Evolutionary conservation across 2,113 vertebrate species (phyloP).

Genomic region (Actenoides hombroni): DNA sequence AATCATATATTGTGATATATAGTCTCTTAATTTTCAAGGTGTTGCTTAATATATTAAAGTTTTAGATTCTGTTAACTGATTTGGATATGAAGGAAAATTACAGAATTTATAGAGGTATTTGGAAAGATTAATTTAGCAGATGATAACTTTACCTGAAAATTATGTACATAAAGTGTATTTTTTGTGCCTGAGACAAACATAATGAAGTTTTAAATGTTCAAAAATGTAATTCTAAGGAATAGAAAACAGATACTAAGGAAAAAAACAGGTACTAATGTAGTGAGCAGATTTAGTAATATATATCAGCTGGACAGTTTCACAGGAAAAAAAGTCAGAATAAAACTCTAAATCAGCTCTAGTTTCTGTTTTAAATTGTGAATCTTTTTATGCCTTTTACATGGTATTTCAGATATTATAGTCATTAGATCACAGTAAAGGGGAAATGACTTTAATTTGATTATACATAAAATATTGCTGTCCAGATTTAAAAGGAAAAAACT

Average conservation of each 20-base stretch:
- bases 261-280: not conserved
- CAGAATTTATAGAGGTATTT: not conserved
- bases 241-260: not conserved
- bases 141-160: not conserved
- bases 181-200: not conserved
- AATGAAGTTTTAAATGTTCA: not conserved
- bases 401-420: not conserved
- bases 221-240: not conserved
- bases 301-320: not conserved
- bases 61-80: not conserved
- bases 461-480: not conserved
- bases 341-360: not conserved
- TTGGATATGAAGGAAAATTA: not conserved
- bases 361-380: not conserved
- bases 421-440: not conserved
- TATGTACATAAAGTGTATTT: not conserved
- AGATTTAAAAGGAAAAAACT: not conserved
- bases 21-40: not conserved
- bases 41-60: not conserved
- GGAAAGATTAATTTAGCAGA: not conserved
- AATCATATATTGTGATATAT: not conserved
- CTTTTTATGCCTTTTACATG: not conserved
- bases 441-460: not conserved
- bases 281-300: not conserved
- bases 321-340: not conserved